Conservation (phyloP, 2,888 invertebrate genomes). For the Pachydiplax longipennis region DNA sequence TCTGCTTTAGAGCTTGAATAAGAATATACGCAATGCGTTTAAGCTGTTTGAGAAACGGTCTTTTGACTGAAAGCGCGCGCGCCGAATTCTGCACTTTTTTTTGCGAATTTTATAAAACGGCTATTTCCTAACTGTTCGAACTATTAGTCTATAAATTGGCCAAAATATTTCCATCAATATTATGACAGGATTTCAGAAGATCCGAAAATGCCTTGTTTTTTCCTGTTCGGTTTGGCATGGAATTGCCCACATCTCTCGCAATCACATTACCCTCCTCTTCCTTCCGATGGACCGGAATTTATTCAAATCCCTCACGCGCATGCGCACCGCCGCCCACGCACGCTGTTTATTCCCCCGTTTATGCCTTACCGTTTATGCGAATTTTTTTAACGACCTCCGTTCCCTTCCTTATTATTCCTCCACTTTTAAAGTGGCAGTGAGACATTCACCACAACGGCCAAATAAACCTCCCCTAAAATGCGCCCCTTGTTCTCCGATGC, state of each 20-base stretch:
- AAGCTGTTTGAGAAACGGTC: no score
- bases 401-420: background rate
- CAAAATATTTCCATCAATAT: no score
- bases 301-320: background rate
- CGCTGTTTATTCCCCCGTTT: background rate
- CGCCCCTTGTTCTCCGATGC: background rate
- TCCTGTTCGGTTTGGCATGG: background rate
- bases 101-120: no score
- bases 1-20: no score
- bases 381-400: background rate
- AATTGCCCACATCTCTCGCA: background rate
- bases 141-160: no score
- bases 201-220: no score
- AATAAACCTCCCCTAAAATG: background rate
- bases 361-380: background rate
- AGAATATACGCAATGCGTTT: no score
- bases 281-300: background rate
- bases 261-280: background rate
- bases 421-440: background rate
- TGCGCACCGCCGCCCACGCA: background rate
- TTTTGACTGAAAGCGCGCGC: no score
- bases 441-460: background rate
- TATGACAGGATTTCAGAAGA: no score
- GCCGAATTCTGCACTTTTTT: no score
- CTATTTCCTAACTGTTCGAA: no score